A percentile compares a stretch with the other conserved stretches of the same genome.
phyloP scores from a whole-genome alignment of 2,113 vertebrate genomes.

The Naja naja region DNA sequence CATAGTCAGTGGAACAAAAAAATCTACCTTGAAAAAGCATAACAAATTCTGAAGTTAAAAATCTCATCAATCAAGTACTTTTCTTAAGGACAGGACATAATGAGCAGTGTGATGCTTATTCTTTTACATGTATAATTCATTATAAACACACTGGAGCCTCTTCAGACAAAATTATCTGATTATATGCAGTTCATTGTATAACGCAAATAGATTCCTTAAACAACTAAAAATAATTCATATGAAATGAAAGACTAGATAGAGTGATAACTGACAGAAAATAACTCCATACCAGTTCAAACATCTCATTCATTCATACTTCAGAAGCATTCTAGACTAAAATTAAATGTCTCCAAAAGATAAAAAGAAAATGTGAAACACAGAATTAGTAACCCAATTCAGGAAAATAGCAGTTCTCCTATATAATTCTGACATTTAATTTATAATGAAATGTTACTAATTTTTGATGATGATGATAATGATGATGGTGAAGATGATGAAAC shows the following conservation, averaged over 20 bases:
- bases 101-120: not conserved
- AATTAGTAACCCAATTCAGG: not conserved
- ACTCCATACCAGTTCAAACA: not conserved
- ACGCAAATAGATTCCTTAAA: not conserved
- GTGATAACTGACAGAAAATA: not conserved
- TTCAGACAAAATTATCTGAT: not conserved
- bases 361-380: not conserved
- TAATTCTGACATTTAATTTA: not conserved
- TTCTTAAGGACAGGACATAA: not conserved
- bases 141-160: not conserved
- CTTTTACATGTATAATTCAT: not conserved
- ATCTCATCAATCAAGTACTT: not conserved
- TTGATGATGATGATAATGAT: not conserved
- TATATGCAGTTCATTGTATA: not conserved
- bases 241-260: not conserved
- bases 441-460: not conserved
- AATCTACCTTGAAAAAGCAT: constrained; percentile 14
- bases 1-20: not conserved
- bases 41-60: constrained; percentile 9
- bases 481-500: no score
- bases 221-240: not conserved
- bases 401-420: not conserved
- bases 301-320: not conserved
- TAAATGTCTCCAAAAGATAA: not conserved
- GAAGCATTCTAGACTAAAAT: not conserved